Conservation (phyloP, 2,113 vertebrate genomes). For the Clarias batrachus region DNA sequence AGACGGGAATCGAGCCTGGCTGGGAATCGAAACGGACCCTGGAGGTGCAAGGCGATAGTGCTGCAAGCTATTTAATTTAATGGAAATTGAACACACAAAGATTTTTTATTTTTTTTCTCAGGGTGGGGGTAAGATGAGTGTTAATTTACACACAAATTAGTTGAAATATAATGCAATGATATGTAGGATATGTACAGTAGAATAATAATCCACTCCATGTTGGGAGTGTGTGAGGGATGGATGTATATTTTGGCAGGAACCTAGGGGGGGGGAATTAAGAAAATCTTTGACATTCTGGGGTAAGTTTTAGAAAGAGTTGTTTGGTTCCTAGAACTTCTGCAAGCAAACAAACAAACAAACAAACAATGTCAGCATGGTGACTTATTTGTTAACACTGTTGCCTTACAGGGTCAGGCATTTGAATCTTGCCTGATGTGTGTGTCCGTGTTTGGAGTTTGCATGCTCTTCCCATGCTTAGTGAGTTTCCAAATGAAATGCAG, state of each 20-base stretch:
- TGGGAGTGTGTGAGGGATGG: neutral
- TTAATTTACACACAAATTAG: neutral
- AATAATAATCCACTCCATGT: neutral
- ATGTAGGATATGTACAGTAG: neutral
- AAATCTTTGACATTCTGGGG: neutral
- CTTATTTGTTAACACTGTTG: too few species aligned
- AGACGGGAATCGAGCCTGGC: too few species aligned
- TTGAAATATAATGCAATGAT: neutral
- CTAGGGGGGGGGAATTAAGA: neutral
- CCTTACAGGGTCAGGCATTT: too few species aligned
- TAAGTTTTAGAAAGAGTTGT: neutral
- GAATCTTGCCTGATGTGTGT: too few species aligned
- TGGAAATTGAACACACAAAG: neutral
- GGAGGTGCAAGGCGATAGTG: too few species aligned
- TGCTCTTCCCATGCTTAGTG: too few species aligned
- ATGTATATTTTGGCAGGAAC: neutral
- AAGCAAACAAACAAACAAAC: too few species aligned
- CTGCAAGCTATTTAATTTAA: too few species aligned
- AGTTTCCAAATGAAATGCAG: too few species aligned
- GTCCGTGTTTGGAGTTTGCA: too few species aligned
- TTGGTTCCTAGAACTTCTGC: neutral
- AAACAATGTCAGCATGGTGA: too few species aligned
- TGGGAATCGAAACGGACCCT: too few species aligned
- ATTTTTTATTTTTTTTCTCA: neutral
- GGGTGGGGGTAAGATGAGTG: neutral